A percentile compares a stretch with the other conserved stretches of the same genome.
Conservation (phyloP, 2,113 vertebrate genomes). For the Papio anubis region DNA sequence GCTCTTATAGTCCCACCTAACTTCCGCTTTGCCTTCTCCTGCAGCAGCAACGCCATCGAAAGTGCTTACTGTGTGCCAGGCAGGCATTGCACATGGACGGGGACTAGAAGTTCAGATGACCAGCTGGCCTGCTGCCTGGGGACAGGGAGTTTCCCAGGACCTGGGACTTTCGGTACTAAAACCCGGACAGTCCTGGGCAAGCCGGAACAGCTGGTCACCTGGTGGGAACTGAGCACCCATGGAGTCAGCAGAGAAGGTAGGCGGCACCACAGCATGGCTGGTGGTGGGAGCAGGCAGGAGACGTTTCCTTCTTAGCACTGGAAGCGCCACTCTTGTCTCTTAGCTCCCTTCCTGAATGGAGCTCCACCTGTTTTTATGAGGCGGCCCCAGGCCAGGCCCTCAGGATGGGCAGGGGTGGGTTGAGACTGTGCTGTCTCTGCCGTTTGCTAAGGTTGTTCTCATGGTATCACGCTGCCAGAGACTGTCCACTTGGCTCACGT, state of each 20-base stretch:
- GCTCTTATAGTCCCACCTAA: neutral
- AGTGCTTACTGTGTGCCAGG: neutral
- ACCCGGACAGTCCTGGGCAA: neutral
- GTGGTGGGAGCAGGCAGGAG: no score
- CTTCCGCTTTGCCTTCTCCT: fast-evolving
- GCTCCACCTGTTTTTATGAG: neutral
- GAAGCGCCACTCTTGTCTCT: neutral
- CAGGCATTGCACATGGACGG: neutral
- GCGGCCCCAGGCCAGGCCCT: neutral
- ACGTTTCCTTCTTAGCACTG: neutral
- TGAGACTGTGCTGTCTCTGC: neutral
- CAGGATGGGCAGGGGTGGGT: neutral
- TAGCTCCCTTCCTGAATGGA: neutral
- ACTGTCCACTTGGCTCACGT: neutral
- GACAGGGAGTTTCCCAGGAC: neutral
- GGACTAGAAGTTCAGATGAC: no score
- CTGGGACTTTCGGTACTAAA: neutral
- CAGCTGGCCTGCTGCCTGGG: neutral
- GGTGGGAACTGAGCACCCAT: fast-evolving
- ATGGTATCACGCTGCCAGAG: neutral
- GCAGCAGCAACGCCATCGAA: neutral
- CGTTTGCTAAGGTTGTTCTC: neutral
- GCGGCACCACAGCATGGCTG: fast-evolving
- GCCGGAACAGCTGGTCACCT: neutral
- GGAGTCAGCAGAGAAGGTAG: neutral